Conservation (phyloP, 2,113 vertebrate genomes). For the Ameiurus melas region DNA sequence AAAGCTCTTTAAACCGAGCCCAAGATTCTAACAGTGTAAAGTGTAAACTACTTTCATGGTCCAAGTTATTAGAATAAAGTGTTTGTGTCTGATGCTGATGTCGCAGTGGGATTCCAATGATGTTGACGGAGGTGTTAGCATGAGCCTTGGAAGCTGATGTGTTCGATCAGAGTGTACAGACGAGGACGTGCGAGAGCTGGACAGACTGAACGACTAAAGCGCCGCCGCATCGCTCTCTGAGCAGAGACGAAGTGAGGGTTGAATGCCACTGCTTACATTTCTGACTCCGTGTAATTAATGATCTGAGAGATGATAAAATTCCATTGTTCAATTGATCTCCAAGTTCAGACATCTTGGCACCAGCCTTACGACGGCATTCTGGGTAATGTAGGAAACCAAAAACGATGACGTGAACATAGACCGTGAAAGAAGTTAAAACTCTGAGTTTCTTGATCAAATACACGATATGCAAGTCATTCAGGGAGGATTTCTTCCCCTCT, state of each 20-base stretch:
- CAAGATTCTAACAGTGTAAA: too few relatives aligned
- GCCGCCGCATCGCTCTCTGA: background rate
- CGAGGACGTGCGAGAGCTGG: too few relatives aligned
- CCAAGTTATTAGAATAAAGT: too few relatives aligned
- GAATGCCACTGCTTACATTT: background rate
- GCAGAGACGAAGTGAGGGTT: background rate
- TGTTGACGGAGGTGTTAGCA: too few relatives aligned
- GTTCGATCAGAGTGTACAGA: too few relatives aligned
- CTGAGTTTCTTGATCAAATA: background rate
- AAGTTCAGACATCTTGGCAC: too few relatives aligned
- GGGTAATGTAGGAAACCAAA: background rate
- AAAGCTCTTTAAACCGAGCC: background rate
- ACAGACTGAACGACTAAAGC: background rate
- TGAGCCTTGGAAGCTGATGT: background rate
- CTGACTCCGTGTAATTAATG: too few relatives aligned
- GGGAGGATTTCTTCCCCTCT: background rate
- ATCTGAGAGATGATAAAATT: too few relatives aligned
- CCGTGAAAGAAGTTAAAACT: background rate
- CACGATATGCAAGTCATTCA: background rate
- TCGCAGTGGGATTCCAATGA: background rate
- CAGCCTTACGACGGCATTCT: background rate
- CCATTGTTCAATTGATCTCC: too few relatives aligned
- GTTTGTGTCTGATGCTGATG: too few relatives aligned
- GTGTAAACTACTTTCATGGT: background rate
- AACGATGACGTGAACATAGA: too few relatives aligned